A percentile compares a stretch with the other conserved stretches of the same genome.
Evolutionary conservation across 2,888 invertebrate species (phyloP).

Genomic region (Pristionchus fissidentatus): DNA sequence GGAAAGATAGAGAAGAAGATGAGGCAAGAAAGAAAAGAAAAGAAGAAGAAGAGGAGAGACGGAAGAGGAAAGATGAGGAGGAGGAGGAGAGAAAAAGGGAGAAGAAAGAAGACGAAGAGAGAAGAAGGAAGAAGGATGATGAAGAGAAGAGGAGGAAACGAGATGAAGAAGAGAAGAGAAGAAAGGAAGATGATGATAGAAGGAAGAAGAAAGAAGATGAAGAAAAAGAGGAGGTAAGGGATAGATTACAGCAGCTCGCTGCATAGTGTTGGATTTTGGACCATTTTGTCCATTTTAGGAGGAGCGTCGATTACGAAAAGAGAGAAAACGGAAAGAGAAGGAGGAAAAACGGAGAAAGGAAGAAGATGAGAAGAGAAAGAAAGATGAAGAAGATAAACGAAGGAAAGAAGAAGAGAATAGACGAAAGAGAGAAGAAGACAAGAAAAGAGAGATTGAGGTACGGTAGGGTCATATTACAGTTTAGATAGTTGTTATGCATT

Average conservation of each 20-base stretch:
- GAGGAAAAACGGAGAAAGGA: neutral
- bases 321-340: neutral
- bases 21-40: constrained; percentile 9
- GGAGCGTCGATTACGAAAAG: constrained; percentile 12
- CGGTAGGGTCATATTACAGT: neutral
- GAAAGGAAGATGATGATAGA: constrained; percentile 9
- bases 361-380: constrained; percentile 14
- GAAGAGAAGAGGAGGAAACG: neutral
- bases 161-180: constrained; percentile 9
- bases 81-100: neutral
- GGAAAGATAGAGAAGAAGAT: constrained; percentile 16
- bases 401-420: neutral
- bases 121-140: neutral
- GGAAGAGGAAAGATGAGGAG: neutral
- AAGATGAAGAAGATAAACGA: constrained; percentile 5
- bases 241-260: neutral
- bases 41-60: constrained; percentile 12
- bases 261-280: neutral
- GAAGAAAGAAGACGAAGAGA: neutral
- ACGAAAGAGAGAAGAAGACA: constrained; percentile 9
- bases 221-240: constrained; percentile 16
- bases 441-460: neutral
- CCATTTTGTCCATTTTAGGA: neutral
- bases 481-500: neutral
- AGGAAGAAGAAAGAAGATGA: neutral